Percentiles rank a stretch among this genome's conserved stretches.
Conservation (phyloP, 1,140 invertebrate species). For the Dendrolimus punctatus region DNA sequence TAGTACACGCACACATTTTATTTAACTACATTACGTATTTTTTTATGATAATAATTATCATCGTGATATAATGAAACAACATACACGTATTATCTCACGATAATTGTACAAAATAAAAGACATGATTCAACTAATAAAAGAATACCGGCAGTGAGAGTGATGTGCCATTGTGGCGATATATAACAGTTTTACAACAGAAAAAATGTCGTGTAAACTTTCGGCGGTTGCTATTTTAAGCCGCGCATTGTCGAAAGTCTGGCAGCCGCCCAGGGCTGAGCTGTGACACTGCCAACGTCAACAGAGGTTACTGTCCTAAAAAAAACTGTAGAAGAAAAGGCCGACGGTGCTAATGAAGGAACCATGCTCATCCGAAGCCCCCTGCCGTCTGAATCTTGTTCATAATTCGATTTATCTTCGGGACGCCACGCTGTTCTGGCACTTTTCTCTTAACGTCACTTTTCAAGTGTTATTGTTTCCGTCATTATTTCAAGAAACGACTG, state of each 20-base stretch:
- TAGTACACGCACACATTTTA: too few species aligned
- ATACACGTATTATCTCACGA: too few species aligned
- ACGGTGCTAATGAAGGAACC: constrained; percentile 27
- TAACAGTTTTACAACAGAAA: constrained; percentile 24
- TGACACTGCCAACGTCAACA: constrained; percentile 61
- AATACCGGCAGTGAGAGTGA: neutral
- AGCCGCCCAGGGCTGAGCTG: constrained; percentile 44
- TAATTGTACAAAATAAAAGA: too few species aligned
- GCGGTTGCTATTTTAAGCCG: constrained; percentile 48
- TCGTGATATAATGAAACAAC: too few species aligned
- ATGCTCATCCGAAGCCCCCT: constrained; percentile 3
- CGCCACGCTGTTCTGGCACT: too few species aligned
- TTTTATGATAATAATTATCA: too few species aligned
- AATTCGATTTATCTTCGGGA: too few species aligned
- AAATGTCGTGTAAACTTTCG: constrained; percentile 39
- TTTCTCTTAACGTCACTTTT: too few species aligned
- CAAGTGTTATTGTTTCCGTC: too few species aligned
- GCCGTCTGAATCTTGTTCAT: neutral
- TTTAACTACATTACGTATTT: too few species aligned
- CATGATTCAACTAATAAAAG: too few species aligned
- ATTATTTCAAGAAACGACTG: too few species aligned
- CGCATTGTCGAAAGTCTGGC: constrained; percentile 65
- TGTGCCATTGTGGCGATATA: constrained; percentile 6
- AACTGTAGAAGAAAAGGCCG: constrained; percentile 35
- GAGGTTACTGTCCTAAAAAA: constrained; percentile 64